Percentiles rank a stretch among this genome's conserved stretches.
Conservation (phyloP, 2,888 invertebrate species). For the Trichogramma evanescens region DNA sequence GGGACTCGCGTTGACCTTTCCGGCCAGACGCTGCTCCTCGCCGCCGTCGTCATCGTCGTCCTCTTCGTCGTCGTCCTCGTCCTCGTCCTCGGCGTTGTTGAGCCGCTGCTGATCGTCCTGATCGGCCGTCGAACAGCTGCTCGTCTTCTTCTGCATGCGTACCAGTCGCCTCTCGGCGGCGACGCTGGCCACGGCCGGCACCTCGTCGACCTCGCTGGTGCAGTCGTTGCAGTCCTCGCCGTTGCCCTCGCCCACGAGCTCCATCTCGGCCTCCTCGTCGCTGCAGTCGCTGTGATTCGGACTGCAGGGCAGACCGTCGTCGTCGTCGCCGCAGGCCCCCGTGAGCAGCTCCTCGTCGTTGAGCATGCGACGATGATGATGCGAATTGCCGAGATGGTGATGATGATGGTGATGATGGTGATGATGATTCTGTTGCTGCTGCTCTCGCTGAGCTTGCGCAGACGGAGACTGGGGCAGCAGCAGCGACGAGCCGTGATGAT, state of each 20-base stretch:
- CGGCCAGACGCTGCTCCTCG: conserved; percentile 7
- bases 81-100: conserved; percentile 23
- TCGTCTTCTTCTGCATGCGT: too few relatives aligned
- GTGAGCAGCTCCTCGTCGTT: conserved; percentile 23
- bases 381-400: conserved; percentile 14
- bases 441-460: background rate
- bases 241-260: conserved; percentile 21
- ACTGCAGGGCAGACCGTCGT: conserved; percentile 15
- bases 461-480: conserved; percentile 5
- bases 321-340: conserved; percentile 2
- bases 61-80: conserved; percentile 13
- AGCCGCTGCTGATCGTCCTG: conserved; percentile 25
- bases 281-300: conserved; percentile 18
- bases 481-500: conserved; percentile 20
- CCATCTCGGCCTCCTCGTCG: conserved; percentile 25
- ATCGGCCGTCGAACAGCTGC: conserved; percentile 18
- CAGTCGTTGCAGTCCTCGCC: conserved; percentile 19
- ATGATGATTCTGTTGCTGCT: conserved; percentile 1
- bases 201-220: conserved; percentile 10
- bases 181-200: background rate
- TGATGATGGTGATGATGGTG: conserved; percentile 22
- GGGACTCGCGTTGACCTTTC: too few relatives aligned
- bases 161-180: conserved; percentile 7
- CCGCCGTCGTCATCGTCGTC: conserved; percentile 1
- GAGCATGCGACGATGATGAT: conserved; percentile 27